Conservation (phyloP, 1,140 invertebrate species). For the Triops cancriformis region DNA sequence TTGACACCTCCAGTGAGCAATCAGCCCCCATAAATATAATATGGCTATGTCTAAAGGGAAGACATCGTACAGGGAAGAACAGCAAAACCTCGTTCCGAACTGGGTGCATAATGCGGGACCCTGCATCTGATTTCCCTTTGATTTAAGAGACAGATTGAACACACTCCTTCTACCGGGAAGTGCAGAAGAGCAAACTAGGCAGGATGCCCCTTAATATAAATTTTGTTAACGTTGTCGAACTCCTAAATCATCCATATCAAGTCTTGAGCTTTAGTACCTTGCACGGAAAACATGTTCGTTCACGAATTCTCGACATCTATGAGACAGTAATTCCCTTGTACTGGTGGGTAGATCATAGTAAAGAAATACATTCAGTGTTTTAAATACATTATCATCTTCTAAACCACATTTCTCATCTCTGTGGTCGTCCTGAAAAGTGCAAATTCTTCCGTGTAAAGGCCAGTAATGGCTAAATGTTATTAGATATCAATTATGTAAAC, state of each 20-base stretch:
- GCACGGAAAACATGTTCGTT: no score
- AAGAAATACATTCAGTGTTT: no score
- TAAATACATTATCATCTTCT: no score
- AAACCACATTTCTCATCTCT: no score
- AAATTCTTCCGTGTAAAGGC: no score
- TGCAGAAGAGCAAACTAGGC: background rate
- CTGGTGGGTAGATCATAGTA: no score
- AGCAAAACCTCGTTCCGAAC: background rate
- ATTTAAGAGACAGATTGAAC: background rate
- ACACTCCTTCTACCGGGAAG: background rate
- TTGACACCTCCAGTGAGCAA: background rate
- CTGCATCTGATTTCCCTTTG: constrained; percentile 2
- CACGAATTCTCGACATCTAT: no score
- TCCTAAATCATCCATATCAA: background rate
- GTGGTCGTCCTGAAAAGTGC: no score
- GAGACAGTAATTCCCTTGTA: no score
- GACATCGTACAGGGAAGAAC: background rate
- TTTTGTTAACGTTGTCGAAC: background rate
- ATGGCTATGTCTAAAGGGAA: background rate
- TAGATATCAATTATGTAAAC: no score
- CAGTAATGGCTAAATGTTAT: no score
- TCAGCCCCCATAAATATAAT: background rate
- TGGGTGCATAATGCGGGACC: constrained; percentile 1
- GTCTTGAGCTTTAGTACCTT: no score
- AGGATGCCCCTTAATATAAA: background rate